These are phyloP conservation scores for Timema cristinae DNA, from an alignment of 2,888 invertebrate genomes.

Conservation along the genomic window DNA sequence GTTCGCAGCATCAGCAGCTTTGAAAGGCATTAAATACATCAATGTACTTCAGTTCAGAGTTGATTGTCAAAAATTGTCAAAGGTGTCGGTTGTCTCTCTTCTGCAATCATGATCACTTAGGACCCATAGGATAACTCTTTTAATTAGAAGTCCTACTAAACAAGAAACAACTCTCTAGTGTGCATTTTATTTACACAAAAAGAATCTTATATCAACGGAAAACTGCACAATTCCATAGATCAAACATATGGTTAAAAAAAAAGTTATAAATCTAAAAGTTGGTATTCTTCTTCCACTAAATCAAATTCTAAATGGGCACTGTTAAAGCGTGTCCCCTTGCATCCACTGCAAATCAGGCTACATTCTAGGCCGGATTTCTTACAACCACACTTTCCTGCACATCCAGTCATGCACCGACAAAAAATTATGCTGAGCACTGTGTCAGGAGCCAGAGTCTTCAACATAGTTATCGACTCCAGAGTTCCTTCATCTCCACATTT, in stretches of 20 bases:
- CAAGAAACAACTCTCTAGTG: too few species aligned
- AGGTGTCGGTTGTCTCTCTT: too few species aligned
- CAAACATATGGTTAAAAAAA: too few species aligned
- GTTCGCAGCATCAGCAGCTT: too few species aligned
- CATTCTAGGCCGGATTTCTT: neutral
- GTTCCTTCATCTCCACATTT: neutral
- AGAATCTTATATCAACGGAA: too few species aligned
- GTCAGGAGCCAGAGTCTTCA: neutral
- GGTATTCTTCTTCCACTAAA: neutral
- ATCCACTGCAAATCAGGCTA: neutral
- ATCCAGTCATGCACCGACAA: neutral
- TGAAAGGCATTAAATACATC: too few species aligned
- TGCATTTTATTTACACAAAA: conserved; percentile 5
- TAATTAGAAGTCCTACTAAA: too few species aligned
- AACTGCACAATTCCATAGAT: too few species aligned
- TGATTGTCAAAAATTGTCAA: too few species aligned
- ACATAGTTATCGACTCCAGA: neutral
- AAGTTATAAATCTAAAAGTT: neutral
- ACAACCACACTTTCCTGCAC: neutral
- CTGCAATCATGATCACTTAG: too few species aligned
- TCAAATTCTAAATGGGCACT: neutral
- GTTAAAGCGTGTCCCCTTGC: neutral
- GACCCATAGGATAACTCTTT: too few species aligned
- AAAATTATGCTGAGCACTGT: neutral
- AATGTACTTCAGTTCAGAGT: too few species aligned